Conservation (phyloP, 1,140 invertebrate genomes). For the Heliconius eleuchia region DNA sequence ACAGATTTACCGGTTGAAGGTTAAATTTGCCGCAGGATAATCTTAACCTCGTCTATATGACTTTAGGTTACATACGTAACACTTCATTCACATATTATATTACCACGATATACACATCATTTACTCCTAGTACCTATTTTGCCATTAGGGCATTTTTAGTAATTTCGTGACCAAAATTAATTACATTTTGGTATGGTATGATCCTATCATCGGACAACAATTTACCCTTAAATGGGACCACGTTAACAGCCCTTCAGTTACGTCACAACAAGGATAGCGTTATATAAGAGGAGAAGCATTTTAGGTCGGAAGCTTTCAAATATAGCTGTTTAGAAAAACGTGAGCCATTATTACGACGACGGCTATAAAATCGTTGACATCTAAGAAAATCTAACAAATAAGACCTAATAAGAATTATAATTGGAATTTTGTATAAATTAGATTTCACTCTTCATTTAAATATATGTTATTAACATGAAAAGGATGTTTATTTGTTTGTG, state of each 20-base stretch:
- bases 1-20: conserved; percentile 38
- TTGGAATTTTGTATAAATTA: background rate
- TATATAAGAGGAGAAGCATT: conserved; percentile 53
- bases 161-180: background rate
- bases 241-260: conserved; percentile 45
- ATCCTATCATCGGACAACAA: background rate
- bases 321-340: background rate
- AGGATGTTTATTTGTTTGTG: background rate
- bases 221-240: conserved; percentile 20
- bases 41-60: conserved; percentile 29
- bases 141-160: background rate
- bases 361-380: background rate
- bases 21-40: conserved; percentile 50
- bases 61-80: background rate
- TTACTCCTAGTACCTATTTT: background rate
- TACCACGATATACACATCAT: background rate
- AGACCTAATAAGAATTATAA: background rate
- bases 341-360: background rate
- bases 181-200: background rate
- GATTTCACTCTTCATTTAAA: background rate
- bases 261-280: conserved; percentile 64
- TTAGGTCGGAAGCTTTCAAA: background rate
- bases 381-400: background rate
- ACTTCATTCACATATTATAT: background rate
- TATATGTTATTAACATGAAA: background rate